Base-by-base conservation (phyloP, 2,113 vertebrate genomes). In the Abramis brama region DNA sequence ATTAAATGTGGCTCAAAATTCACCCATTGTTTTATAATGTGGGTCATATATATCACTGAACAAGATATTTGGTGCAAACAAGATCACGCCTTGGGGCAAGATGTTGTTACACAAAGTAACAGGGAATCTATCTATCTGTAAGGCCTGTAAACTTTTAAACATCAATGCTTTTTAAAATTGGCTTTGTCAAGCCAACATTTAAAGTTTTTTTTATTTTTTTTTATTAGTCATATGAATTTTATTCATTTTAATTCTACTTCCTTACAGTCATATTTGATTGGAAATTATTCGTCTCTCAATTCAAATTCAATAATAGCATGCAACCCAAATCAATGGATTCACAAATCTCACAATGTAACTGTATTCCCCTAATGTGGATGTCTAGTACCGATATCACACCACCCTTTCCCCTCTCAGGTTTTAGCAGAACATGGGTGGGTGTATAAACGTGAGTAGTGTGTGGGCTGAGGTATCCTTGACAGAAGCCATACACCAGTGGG, bases 401-500 rank as follows among this genome's bases (percentile, higher is more conserved):
- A n/a, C 55, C 23, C 27, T 19, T 57, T 15, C 13, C 6, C 10
- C 60, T 27, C n/a, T 11, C 27, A 55, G 33, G 43, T 15, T 62
- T 75, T 85, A 70, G 15, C 39, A 33, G 39, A 62, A 52, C 55
- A 62, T 74, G 19, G 71, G 60, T 52, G 36, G 78, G 85, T 36
- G 43, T 62, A 86, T 75, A 33, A 25, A 30, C 50, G 50, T 74
- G 43, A 79, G 68, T 76, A 79, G 68, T 76, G 8, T 70, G 68
- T 79, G 79, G 88, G 57, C 79, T 64, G 55, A 86, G 36, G 57
- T 88, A 85, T 88, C 66, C 79, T 85, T 87, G 78, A 86, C 86
- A 86, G 89, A 80, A 84, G 75, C 85, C 83, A 85, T 75, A 89
- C 82, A 88, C 80, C 88, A 83, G 78, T 83, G 85, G 66, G 84